These are phyloP conservation scores for Nomada fabriciana DNA, from an alignment of 2,888 invertebrate genomes.

Conservation along the genomic window DNA sequence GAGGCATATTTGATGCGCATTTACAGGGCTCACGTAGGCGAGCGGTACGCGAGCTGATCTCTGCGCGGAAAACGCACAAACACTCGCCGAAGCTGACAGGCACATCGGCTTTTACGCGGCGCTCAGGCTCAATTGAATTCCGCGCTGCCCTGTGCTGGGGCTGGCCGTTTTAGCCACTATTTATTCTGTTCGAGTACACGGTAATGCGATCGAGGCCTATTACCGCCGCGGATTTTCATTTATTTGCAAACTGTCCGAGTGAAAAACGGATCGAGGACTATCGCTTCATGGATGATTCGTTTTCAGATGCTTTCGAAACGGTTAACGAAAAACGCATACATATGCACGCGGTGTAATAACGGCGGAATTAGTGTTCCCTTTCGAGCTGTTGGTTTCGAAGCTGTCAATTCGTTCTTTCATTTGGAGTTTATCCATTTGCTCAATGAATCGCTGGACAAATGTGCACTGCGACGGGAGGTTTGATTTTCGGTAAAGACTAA, in stretches of 20 bases:
- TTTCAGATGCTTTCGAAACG: slow-evolving; percentile 17
- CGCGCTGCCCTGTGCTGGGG: slow-evolving; percentile 14
- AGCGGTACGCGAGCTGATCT: slow-evolving; percentile 19
- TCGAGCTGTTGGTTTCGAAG: too few relatives aligned
- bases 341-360: background rate
- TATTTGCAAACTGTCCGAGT: slow-evolving; percentile 60
- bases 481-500: too few relatives aligned
- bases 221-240: slow-evolving; percentile 65
- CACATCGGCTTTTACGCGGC: slow-evolving; percentile 61
- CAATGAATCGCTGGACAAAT: background rate
- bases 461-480: too few relatives aligned
- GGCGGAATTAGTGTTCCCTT: too few relatives aligned
- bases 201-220: slow-evolving; percentile 69
- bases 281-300: slow-evolving; percentile 36
- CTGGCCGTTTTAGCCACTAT: slow-evolving; percentile 66
- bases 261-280: slow-evolving; percentile 56
- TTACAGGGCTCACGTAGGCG: slow-evolving; percentile 58
- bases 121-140: slow-evolving; percentile 58
- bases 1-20: slow-evolving; percentile 74
- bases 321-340: background rate
- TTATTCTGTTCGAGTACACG: slow-evolving; percentile 66
- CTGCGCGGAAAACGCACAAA: slow-evolving; percentile 52
- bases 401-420: too few relatives aligned
- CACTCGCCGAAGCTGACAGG: slow-evolving; percentile 34
- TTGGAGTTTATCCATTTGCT: background rate